These are phyloP conservation scores for Lepeophtheirus nordmannii DNA, from an alignment of 2,888 invertebrate genomes.

Conservation along the genomic window DNA sequence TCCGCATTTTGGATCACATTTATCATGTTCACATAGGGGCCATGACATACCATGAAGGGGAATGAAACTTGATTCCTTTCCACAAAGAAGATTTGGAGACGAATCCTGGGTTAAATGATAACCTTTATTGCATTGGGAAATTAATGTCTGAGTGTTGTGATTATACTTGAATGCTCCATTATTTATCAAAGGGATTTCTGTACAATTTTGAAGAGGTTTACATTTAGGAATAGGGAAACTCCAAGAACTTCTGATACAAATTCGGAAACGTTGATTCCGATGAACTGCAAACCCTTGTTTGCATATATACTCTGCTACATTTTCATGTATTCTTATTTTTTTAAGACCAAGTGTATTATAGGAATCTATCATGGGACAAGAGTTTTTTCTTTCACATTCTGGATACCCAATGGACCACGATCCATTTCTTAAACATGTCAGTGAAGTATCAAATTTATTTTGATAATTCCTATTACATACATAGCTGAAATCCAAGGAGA, in stretches of 20 bases:
- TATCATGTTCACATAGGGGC: not conserved
- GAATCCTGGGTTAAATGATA: not conserved
- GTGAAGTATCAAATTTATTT: not conserved
- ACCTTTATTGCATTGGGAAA: not conserved
- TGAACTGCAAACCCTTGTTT: not conserved
- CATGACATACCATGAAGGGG: not conserved
- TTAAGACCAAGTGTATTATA: not conserved
- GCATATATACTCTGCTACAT: not conserved
- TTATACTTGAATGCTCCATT: not conserved
- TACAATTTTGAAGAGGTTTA: not conserved
- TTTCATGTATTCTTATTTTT: not conserved
- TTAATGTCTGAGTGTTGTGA: not conserved
- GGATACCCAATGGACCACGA: not conserved
- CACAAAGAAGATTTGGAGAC: not conserved
- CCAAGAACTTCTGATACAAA: not conserved
- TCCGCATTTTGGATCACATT: not conserved
- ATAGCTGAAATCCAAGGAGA: not conserved
- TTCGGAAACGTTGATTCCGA: not conserved
- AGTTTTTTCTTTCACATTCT: not conserved
- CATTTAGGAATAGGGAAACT: not conserved
- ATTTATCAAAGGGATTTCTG: not conserved
- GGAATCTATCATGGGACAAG: not conserved
- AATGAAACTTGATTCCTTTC: not conserved
- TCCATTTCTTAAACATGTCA: not conserved
- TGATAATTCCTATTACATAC: not conserved